Evolutionary conservation across 2,113 vertebrate genomes (phyloP).

Genomic region (Progne subis): DNA sequence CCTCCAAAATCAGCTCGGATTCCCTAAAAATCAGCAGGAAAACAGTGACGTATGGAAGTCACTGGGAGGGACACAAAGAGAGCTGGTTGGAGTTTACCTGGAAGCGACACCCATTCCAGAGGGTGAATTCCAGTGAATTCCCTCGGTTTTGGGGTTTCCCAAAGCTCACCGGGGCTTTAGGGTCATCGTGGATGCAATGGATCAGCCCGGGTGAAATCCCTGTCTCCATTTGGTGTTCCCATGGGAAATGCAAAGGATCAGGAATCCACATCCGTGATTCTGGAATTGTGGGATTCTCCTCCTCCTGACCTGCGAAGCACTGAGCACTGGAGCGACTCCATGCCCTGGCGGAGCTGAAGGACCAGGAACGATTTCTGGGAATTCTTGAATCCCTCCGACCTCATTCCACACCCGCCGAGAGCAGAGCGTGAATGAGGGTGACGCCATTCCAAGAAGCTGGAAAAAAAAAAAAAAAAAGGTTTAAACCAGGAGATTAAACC

Average conservation of each 20-base stretch:
- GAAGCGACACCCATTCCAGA: not conserved
- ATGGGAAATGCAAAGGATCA: not conserved
- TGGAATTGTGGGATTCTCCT: not conserved
- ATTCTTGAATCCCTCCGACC: not conserved
- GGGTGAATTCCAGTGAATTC: not conserved
- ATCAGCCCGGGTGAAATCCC: accelerated
- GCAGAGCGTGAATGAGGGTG: accelerated
- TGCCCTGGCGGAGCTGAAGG: not conserved
- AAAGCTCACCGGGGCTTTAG: no score
- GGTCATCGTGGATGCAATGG: no score
- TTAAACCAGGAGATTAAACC: accelerated
- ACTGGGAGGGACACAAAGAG: not conserved
- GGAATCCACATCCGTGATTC: not conserved
- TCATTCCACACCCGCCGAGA: accelerated
- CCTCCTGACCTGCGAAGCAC: not conserved
- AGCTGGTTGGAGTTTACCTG: accelerated
- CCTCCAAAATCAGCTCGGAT: not conserved
- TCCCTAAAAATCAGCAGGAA: not conserved
- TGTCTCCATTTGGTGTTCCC: not conserved
- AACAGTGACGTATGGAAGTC: accelerated
- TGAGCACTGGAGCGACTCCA: accelerated
- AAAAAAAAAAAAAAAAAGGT: not conserved
- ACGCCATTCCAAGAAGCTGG: not conserved
- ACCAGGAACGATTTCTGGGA: not conserved
- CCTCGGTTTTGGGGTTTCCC: not conserved